Percentiles rank a stretch among this genome's conserved stretches.
Conservation (phyloP, 2,888 invertebrate species). For the Caenorhabditis wallacei region DNA sequence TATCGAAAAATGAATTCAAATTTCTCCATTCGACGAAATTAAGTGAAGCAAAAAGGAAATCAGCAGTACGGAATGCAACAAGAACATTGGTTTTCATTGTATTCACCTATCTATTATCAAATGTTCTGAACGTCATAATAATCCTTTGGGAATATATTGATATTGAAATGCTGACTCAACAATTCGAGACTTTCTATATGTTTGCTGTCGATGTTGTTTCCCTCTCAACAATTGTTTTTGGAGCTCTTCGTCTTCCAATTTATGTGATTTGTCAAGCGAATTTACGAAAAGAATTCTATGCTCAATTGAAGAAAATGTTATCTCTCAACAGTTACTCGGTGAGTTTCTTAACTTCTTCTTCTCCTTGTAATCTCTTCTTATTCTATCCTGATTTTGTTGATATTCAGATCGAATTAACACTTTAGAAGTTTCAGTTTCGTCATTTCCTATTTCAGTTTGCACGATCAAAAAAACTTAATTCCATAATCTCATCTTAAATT, state of each 20-base stretch:
- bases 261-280: constrained; percentile 77
- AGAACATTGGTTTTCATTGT: constrained; percentile 78
- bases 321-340: constrained; percentile 42
- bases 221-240: constrained; percentile 77
- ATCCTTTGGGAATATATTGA: constrained; percentile 82
- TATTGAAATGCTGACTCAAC: constrained; percentile 52
- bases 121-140: constrained; percentile 79
- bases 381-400: background rate
- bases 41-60: constrained; percentile 74
- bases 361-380: background rate
- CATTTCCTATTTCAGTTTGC: constrained; percentile 17
- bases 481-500: background rate
- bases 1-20: constrained; percentile 70
- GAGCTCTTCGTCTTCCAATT: constrained; percentile 79
- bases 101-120: constrained; percentile 79
- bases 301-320: constrained; percentile 57
- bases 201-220: constrained; percentile 80
- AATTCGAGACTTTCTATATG: constrained; percentile 76
- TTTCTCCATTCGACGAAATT: constrained; percentile 70
- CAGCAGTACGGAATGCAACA: constrained; percentile 78
- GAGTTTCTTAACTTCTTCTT: background rate
- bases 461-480: background rate
- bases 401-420: background rate
- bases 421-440: constrained; percentile 30
- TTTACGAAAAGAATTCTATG: constrained; percentile 67